Conservation (phyloP, 92 coral and sea anemone genomes). For the Phenganax stokvisi region DNA sequence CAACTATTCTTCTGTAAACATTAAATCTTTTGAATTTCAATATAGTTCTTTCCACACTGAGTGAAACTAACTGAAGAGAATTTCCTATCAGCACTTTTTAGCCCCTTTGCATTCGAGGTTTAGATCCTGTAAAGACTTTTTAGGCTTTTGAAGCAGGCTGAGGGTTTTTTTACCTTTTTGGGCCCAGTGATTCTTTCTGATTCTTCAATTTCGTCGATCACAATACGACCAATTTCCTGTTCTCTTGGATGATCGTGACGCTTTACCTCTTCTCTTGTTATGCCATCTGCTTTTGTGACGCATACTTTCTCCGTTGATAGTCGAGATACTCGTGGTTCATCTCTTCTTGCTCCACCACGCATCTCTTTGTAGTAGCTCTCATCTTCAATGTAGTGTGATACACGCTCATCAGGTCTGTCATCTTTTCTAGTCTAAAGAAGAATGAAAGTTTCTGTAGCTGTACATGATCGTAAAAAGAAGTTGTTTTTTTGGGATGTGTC, state of each 20-base stretch:
- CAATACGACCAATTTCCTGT: constrained; percentile 12
- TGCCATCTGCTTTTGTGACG: not conserved
- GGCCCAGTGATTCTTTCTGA: constrained; percentile 9
- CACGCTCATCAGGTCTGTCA: not conserved
- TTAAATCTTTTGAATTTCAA: not conserved
- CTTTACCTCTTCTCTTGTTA: not conserved
- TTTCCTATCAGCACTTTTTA: not conserved
- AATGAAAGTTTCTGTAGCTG: not conserved
- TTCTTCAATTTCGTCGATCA: constrained; percentile 11
- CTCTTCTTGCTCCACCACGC: not conserved
- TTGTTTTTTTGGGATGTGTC: no score
- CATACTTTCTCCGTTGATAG: constrained; percentile 6
- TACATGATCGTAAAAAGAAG: no score
- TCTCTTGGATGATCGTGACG: constrained; percentile 20
- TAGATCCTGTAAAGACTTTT: not conserved
- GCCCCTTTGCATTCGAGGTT: not conserved
- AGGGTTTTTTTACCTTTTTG: constrained; percentile 6
- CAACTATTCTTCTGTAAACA: not conserved
- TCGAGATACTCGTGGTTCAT: constrained; percentile 20
- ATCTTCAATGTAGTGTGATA: not conserved
- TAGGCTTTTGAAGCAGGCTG: not conserved
- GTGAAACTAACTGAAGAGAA: no score
- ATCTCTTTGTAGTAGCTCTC: constrained; percentile 10
- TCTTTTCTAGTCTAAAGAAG: not conserved
- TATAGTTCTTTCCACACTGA: no score